Conservation (phyloP, 2,797 vertebrate genomes). For the Malurus splendens region DNA sequence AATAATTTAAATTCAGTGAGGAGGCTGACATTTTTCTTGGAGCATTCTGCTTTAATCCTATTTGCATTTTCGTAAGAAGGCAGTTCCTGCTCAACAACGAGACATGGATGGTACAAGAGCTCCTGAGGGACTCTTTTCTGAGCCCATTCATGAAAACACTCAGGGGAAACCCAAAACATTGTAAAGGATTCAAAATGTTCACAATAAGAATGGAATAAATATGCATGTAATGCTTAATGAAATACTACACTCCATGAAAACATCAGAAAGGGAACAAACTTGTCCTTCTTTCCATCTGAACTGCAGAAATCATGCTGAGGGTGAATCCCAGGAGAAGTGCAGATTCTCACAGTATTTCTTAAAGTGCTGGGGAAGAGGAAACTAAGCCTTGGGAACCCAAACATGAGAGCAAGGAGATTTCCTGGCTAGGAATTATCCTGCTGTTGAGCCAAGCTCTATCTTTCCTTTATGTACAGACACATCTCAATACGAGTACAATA, state of each 20-base stretch:
- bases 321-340: not conserved
- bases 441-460: not conserved
- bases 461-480: not conserved
- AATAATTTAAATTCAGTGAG: slow-evolving; percentile 6
- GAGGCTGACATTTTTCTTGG: not conserved
- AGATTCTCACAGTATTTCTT: not conserved
- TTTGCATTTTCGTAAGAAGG: not conserved
- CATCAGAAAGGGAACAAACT: not conserved
- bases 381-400: not conserved
- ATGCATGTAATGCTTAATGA: not conserved
- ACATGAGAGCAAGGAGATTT: not conserved
- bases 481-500: not conserved
- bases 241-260: not conserved
- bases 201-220: not conserved
- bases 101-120: not conserved
- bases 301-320: not conserved
- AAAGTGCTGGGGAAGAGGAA: not conserved
- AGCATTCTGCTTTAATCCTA: slow-evolving; percentile 32
- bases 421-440: not conserved
- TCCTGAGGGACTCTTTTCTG: not conserved
- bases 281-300: not conserved
- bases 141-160: not conserved
- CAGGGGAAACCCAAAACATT: not conserved
- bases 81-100: not conserved
- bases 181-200: not conserved